phyloP scores from a whole-genome alignment of 2,888 invertebrate species.

The Adineta ricciae region DNA sequence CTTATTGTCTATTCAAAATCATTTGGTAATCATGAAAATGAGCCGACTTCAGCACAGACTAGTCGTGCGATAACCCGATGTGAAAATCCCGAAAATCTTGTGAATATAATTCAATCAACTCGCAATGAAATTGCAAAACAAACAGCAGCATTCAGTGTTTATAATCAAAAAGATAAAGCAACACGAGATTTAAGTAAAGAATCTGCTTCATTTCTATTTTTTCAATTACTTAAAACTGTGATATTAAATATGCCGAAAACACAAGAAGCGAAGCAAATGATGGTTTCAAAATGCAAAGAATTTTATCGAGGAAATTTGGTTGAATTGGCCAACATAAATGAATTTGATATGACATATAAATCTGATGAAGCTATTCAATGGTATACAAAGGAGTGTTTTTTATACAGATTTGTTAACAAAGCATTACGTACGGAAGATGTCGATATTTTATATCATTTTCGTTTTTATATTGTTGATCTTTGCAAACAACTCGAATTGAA shows the following conservation, averaged over 20 bases:
- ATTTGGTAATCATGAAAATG: too few species aligned
- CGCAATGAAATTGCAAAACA: too few species aligned
- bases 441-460: background rate
- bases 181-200: background rate
- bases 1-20: too few species aligned
- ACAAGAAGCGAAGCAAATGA: background rate
- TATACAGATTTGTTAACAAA: background rate
- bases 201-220: background rate
- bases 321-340: background rate
- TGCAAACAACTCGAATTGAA: background rate
- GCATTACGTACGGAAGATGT: background rate
- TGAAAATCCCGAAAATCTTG: too few species aligned
- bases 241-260: background rate
- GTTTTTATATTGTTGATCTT: background rate
- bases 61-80: too few species aligned
- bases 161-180: background rate
- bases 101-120: too few species aligned
- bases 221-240: background rate
- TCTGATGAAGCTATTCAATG: too few species aligned
- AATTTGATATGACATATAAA: background rate
- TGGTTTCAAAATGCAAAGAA: background rate
- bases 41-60: too few species aligned
- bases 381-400: background rate
- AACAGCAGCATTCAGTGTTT: background rate
- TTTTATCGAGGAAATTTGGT: background rate